phyloP scores from a whole-genome alignment of 2,797 vertebrate species.

The Molossus alvarezi region DNA sequence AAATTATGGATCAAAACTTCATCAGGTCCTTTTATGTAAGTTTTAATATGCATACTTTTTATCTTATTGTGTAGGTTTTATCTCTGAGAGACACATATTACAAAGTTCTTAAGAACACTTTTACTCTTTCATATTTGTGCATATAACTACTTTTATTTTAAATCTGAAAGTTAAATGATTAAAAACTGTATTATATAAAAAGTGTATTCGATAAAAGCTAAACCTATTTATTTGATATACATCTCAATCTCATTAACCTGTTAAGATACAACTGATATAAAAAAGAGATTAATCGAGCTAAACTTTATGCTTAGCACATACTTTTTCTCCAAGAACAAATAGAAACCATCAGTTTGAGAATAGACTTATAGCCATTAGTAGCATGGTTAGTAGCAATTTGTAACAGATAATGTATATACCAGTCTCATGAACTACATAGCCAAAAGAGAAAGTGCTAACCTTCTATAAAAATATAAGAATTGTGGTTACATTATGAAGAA shows the following conservation, averaged over 20 bases:
- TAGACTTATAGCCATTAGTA: conserved; percentile 82
- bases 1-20: conserved; percentile 67
- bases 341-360: conserved; percentile 84
- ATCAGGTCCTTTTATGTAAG: conserved; percentile 58
- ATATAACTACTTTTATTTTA: conserved; percentile 73
- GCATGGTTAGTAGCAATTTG: conserved; percentile 80
- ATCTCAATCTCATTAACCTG: conserved; percentile 80
- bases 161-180: conserved; percentile 74
- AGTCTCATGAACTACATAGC: conserved; percentile 82
- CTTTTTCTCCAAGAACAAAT: conserved; percentile 82
- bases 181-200: conserved; percentile 80
- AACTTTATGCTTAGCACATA: conserved; percentile 83
- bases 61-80: conserved; percentile 8
- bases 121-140: conserved; percentile 39
- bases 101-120: conserved; percentile 35
- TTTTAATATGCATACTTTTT: conserved; percentile 55
- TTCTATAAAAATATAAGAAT: conserved; percentile 81
- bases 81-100: conserved; percentile 5
- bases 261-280: conserved; percentile 76
- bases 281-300: conserved; percentile 84
- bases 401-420: conserved; percentile 83
- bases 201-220: conserved; percentile 80
- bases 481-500: conserved; percentile 27
- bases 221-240: conserved; percentile 84
- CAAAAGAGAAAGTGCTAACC: conserved; percentile 76